Percentiles rank a stretch among this genome's conserved stretches.
Evolutionary conservation across 2,797 vertebrate species (phyloP).

Genomic region (Triplophysa yarkandensis): DNA sequence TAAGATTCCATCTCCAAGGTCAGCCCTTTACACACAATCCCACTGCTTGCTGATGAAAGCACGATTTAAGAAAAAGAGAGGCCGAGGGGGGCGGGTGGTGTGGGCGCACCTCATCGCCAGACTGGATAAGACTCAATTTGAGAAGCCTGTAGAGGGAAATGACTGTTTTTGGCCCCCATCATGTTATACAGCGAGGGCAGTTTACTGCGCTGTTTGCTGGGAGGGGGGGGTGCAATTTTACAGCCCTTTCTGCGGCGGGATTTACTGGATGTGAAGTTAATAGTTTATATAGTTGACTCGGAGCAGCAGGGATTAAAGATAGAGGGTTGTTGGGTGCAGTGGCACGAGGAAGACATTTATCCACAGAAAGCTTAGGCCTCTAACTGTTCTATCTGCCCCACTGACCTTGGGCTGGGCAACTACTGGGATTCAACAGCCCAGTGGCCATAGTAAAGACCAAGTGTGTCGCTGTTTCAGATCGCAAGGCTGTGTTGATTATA

Average conservation of each 20-base stretch:
- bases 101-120: conserved; percentile 55
- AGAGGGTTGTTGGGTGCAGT: conserved; percentile 63
- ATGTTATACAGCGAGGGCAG: conserved; percentile 74
- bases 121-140: conserved; percentile 76
- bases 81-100: conserved; percentile 34
- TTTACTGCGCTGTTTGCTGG: conserved; percentile 64
- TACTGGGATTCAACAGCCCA: conserved; percentile 46
- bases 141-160: conserved; percentile 74
- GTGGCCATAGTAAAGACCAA: conserved; percentile 29
- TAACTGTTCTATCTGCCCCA: conserved; percentile 47
- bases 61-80: conserved; percentile 62
- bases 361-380: conserved; percentile 38
- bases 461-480: conserved; percentile 20
- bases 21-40: conserved; percentile 65
- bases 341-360: conserved; percentile 61
- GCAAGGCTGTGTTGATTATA: conserved; percentile 28
- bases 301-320: conserved; percentile 74
- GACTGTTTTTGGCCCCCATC: conserved; percentile 74
- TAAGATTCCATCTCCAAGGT: conserved; percentile 66
- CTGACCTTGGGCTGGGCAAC: conserved; percentile 50
- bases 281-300: conserved; percentile 78
- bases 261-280: conserved; percentile 80
- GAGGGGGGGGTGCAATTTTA: conserved; percentile 65
- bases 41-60: conserved; percentile 69
- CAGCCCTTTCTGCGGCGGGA: conserved; percentile 65